phyloP scores from a whole-genome alignment of 2,888 invertebrate genomes.

The Cosmia trapezina region DNA sequence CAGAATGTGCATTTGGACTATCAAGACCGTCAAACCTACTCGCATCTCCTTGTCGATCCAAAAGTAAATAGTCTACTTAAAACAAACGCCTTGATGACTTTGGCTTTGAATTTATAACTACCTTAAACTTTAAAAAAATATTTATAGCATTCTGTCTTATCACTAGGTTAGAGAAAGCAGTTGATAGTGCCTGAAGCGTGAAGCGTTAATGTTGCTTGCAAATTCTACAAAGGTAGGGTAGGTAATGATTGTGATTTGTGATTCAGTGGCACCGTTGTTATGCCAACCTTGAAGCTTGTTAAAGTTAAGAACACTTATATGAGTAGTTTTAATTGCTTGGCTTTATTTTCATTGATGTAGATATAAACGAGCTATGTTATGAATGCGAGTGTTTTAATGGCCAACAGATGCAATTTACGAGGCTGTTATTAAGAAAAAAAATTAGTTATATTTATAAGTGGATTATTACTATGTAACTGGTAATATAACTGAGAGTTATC shows the following conservation, averaged over 20 bases:
- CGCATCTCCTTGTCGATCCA: neutral
- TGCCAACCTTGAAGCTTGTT: slow-evolving; percentile 61
- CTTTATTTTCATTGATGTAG: slow-evolving; percentile 44
- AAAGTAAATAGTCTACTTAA: neutral
- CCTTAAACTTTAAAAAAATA: slow-evolving; percentile 40
- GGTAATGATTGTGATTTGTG: slow-evolving; percentile 62
- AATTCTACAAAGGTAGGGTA: slow-evolving; percentile 61
- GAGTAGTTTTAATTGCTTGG: slow-evolving; percentile 42
- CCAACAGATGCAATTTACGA: neutral
- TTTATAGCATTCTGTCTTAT: slow-evolving; percentile 38
- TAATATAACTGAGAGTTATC: neutral
- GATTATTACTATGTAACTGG: neutral
- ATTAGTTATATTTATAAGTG: neutral
- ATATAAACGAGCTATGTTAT: slow-evolving; percentile 25
- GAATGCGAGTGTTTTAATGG: slow-evolving; percentile 34
- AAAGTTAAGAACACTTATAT: slow-evolving; percentile 28
- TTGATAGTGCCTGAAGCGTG: slow-evolving; percentile 55
- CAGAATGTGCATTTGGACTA: neutral
- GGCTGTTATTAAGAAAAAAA: slow-evolving; percentile 2
- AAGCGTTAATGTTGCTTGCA: slow-evolving; percentile 61
- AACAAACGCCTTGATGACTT: neutral
- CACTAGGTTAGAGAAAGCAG: slow-evolving; percentile 62
- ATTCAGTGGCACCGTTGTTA: slow-evolving; percentile 61
- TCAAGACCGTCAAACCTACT: neutral
- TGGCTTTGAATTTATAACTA: neutral